Base-by-base conservation (phyloP, 2,113 vertebrate species). In the Dolichotis patagonum region DNA sequence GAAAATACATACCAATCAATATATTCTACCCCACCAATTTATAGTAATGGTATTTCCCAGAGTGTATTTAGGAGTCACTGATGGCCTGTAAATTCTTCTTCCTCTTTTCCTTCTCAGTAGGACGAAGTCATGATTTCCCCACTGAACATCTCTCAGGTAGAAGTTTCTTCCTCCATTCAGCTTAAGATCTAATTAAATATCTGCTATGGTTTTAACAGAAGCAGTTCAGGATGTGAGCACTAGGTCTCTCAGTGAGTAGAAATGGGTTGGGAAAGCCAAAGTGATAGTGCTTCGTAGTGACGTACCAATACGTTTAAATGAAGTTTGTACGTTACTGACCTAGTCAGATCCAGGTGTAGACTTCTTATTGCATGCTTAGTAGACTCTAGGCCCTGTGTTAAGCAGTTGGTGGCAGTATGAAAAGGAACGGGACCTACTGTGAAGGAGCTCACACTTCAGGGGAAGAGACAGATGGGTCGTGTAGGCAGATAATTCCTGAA, bases 91-190 rank as follows among this genome's bases (percentile, higher is more conserved):
- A 80, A 82, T 80, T 75, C n/a, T 80, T 75, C n/a, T 78, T 86
- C n/a, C 24, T 75, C 43, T 63, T 19, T 86, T 46, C 19, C 16
- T 3, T 84, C 89, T 43, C 49, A 73, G 46, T 28, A 65, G 38
- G 14, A 71, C 49, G 43, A 62, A 96, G 69, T 52, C 0, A 0
- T 90, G 63, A 96, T 93, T 96, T 97, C 95, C 84, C 86, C 35
- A 38, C 78, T 52, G 89, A 80, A 54, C 22, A 73, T 49, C 19
- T 26, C 67, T 91, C 62, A 62, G 73, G 56, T 54, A 49, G 83
- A 86, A 84, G 93, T 94, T 94, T 95, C 38, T 85, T 60, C 85
- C 80, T 97, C 46, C 22, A 0, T 60, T 85, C 49, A 69, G 38
- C 77, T 89, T 81, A 63, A 54, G 26, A 52, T 10, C 43, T 77